Evolutionary conservation across 2,113 vertebrate genomes (phyloP).

Genomic region (Neopipo cinnamomea): DNA sequence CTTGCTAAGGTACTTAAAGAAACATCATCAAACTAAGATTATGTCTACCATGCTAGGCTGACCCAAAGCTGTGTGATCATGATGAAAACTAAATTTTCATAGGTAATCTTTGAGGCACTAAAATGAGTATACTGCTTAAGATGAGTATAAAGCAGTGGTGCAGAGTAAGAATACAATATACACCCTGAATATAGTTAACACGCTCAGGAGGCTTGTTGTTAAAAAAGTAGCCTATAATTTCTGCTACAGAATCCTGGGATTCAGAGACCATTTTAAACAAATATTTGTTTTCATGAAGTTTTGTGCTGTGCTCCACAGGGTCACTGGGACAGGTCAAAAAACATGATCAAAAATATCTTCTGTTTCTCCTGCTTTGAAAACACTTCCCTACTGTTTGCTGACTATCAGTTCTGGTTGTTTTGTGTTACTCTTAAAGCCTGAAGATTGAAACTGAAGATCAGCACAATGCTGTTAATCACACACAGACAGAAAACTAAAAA

Average conservation of each 20-base stretch:
- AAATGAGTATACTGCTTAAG: neutral
- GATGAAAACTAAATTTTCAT: neutral
- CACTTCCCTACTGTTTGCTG: neutral
- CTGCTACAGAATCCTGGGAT: neutral
- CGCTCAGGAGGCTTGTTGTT: neutral
- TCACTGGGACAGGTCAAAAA: slow-evolving; percentile 4
- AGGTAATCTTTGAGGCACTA: neutral
- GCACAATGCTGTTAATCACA: neutral
- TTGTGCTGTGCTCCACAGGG: neutral
- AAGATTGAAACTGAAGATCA: neutral
- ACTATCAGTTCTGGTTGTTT: neutral
- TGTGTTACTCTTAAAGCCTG: neutral
- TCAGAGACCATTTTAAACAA: slow-evolving; percentile 2
- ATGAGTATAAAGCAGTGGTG: neutral
- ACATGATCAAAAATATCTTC: neutral
- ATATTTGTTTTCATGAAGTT: neutral
- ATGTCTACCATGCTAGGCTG: neutral
- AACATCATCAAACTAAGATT: neutral
- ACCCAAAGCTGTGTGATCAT: neutral
- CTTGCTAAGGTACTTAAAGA: neutral
- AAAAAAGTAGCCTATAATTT: neutral
- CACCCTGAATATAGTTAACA: neutral
- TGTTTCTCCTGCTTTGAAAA: neutral
- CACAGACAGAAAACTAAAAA: neutral
- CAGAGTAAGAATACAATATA: neutral